Evolutionary conservation across 2,888 invertebrate species (phyloP).

Genomic region (Rhorus exstirpatorius): DNA sequence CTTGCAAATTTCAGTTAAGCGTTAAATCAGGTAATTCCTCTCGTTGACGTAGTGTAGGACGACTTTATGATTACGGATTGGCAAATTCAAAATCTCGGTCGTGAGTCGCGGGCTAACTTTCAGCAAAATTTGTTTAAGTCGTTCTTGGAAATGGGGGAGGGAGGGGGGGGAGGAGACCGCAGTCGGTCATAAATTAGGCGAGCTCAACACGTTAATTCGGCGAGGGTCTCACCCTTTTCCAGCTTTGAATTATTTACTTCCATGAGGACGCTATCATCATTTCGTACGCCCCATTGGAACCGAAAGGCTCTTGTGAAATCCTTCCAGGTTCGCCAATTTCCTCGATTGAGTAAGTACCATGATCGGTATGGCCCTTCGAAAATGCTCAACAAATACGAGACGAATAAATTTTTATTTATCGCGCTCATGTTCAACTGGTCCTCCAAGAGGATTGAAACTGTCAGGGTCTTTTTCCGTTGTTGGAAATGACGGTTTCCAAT

Average conservation of each 20-base stretch:
- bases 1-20: no score
- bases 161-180: constrained; percentile 25
- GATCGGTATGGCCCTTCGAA: constrained; percentile 66
- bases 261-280: constrained; percentile 54
- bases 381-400: constrained; percentile 62
- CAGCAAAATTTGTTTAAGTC: constrained; percentile 38
- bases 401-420: constrained; percentile 50
- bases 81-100: constrained; percentile 52
- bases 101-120: constrained; percentile 59
- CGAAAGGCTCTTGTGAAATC: constrained; percentile 63
- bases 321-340: constrained; percentile 54
- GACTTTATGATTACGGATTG: constrained; percentile 32
- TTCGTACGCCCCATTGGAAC: constrained; percentile 63
- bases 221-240: constrained; percentile 57
- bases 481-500: constrained; percentile 61
- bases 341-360: constrained; percentile 65
- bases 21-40: constrained; percentile 50
- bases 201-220: constrained; percentile 64
- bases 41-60: constrained; percentile 60
- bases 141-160: background rate
- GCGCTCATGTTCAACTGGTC: constrained; percentile 57
- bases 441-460: constrained; percentile 59
- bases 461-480: constrained; percentile 63
- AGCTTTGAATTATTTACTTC: constrained; percentile 56
- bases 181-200: constrained; percentile 63